Evolutionary conservation across 1,140 invertebrate species (phyloP).

Genomic region (Megalopta genalis): DNA sequence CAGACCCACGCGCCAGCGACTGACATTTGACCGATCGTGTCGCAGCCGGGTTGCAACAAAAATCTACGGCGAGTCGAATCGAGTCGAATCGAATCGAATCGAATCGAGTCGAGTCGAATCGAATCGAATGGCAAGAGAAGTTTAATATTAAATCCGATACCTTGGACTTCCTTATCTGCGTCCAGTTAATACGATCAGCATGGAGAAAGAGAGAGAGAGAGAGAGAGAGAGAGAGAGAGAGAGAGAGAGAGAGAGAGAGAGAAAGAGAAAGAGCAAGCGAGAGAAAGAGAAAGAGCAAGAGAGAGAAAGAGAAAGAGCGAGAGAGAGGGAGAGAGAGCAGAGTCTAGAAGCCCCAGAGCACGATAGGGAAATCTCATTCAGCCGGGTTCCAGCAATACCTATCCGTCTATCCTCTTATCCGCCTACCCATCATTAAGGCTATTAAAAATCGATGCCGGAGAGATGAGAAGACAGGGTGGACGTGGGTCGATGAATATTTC

Average conservation of each 20-base stretch:
- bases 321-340: neutral
- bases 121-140: neutral
- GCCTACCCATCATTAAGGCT: slow-evolving; percentile 30
- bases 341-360: neutral
- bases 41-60: too few species aligned
- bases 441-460: slow-evolving; percentile 54
- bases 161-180: slow-evolving; percentile 6
- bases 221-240: too few species aligned
- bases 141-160: slow-evolving; percentile 13
- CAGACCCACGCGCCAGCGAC: too few species aligned
- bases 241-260: too few species aligned
- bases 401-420: slow-evolving; percentile 35
- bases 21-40: too few species aligned
- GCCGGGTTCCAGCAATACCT: neutral
- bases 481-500: slow-evolving; percentile 58
- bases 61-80: neutral
- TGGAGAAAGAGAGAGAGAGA: too few species aligned
- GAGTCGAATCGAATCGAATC: too few species aligned
- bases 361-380: slow-evolving; percentile 33
- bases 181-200: neutral
- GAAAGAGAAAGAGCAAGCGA: too few species aligned
- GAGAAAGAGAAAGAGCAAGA: too few species aligned
- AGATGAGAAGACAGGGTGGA: slow-evolving; percentile 39
- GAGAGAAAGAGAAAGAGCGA: too few species aligned
- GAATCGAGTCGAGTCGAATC: too few species aligned